A percentile compares a stretch with the other conserved stretches of the same genome.
These are phyloP conservation scores for Notolabrus celidotus DNA, from an alignment of 2,797 vertebrate genomes.

Conservation along the genomic window DNA sequence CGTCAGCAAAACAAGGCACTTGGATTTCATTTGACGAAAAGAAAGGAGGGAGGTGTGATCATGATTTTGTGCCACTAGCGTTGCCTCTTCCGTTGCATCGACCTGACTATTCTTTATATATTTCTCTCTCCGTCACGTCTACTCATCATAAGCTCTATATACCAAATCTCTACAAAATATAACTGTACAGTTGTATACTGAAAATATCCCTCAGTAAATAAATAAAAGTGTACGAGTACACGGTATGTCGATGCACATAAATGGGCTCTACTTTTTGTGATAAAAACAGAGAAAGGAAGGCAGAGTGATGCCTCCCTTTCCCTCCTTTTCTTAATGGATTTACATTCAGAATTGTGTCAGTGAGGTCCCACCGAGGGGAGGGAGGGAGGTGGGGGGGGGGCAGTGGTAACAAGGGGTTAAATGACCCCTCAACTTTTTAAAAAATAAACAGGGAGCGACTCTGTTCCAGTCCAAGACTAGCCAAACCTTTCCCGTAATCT, in stretches of 20 bases:
- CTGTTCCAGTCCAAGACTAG: slow-evolving; percentile 43
- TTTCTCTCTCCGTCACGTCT: slow-evolving; percentile 23
- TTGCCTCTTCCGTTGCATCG: slow-evolving; percentile 55
- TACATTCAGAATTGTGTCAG: slow-evolving; percentile 84
- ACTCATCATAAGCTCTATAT: slow-evolving; percentile 70
- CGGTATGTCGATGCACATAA: slow-evolving; percentile 62
- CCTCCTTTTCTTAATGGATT: slow-evolving; percentile 59
- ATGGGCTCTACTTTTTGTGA: slow-evolving; percentile 61
- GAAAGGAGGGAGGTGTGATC: slow-evolving; percentile 62
- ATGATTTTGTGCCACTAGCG: slow-evolving; percentile 69
- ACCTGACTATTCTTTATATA: slow-evolving; percentile 55
- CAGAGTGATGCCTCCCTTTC: slow-evolving; percentile 42
- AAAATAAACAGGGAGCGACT: slow-evolving; percentile 31
- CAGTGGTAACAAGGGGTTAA: slow-evolving; percentile 48
- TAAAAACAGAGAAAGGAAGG: slow-evolving; percentile 59
- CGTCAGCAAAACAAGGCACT: slow-evolving; percentile 80
- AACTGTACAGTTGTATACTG: slow-evolving; percentile 81
- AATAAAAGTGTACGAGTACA: slow-evolving; percentile 80
- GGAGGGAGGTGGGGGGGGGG: slow-evolving; percentile 59
- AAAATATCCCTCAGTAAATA: slow-evolving; percentile 85
- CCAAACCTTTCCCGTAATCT: slow-evolving; percentile 14
- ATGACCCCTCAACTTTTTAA: slow-evolving; percentile 50
- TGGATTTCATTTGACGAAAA: slow-evolving; percentile 71
- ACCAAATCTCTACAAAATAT: slow-evolving; percentile 85
- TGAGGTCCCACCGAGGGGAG: slow-evolving; percentile 71